A percentile compares a stretch with the other conserved stretches of the same genome.
Evolutionary conservation across 2,888 invertebrate species (phyloP).

Genomic region (Thymelicus acteon): DNA sequence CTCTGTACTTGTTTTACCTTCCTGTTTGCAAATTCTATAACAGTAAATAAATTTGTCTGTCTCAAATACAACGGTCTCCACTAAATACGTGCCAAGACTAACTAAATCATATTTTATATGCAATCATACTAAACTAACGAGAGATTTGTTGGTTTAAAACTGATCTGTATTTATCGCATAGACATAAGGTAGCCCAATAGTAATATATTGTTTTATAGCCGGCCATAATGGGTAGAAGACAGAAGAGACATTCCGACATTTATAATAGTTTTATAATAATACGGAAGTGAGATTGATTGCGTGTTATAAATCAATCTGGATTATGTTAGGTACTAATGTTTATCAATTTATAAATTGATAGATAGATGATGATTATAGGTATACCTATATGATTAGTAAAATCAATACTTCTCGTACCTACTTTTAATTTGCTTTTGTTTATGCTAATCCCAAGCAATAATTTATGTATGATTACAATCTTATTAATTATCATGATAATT

Average conservation of each 20-base stretch:
- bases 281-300: conserved; percentile 1
- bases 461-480: too few relatives aligned
- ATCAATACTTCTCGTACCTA: too few relatives aligned
- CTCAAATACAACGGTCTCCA: too few relatives aligned
- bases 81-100: too few relatives aligned
- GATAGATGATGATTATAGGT: too few relatives aligned
- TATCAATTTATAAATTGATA: neutral
- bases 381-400: neutral
- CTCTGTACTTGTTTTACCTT: too few relatives aligned
- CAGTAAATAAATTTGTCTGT: too few relatives aligned
- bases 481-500: too few relatives aligned
- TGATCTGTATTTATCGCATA: neutral
- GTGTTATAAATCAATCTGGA: conserved; percentile 1
- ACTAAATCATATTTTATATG: neutral
- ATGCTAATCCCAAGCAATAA: too few relatives aligned
- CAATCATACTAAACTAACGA: neutral
- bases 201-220: conserved; percentile 25
- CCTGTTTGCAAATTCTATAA: too few relatives aligned
- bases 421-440: too few relatives aligned
- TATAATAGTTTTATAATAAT: neutral
- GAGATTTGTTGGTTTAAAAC: conserved; percentile 17
- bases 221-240: conserved; percentile 4
- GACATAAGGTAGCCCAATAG: conserved; percentile 12
- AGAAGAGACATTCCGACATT: neutral
- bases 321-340: neutral